phyloP scores from a whole-genome alignment of 2,113 vertebrate species.

The Mustela nigripes region DNA sequence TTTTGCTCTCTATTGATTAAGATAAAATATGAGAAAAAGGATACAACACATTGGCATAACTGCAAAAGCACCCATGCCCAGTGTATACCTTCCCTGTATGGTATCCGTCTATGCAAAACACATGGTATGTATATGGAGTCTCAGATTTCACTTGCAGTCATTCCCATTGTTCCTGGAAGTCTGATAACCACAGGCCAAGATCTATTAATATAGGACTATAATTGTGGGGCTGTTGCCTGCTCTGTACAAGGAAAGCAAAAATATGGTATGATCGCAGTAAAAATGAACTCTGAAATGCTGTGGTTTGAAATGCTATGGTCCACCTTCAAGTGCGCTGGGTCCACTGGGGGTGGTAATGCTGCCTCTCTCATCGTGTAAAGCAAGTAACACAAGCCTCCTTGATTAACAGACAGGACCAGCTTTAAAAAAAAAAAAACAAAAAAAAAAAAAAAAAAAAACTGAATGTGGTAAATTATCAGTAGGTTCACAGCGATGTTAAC shows the following conservation, averaged over 20 bases:
- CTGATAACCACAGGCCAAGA: not conserved
- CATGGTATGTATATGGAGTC: not conserved
- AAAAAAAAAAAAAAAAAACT: not conserved
- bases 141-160: not conserved
- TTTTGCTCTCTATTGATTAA: not conserved
- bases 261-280: not conserved
- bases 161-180: not conserved
- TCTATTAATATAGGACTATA: not conserved
- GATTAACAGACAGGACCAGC: not conserved
- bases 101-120: not conserved
- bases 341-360: accelerated
- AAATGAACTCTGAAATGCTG: not conserved
- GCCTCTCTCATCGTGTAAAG: not conserved
- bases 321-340: not conserved
- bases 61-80: not conserved
- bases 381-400: not conserved
- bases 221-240: not conserved
- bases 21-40: not conserved
- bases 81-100: not conserved
- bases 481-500: constrained; percentile 15
- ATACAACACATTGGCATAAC: not conserved
- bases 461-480: not conserved
- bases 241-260: not conserved
- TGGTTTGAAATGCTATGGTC: not conserved
- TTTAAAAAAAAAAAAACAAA: not conserved